Evolutionary conservation across 2,113 vertebrate species (phyloP), one percentile per base, ranked within the genome.

Genomic region (Probosciger aterrimus): DNA sequence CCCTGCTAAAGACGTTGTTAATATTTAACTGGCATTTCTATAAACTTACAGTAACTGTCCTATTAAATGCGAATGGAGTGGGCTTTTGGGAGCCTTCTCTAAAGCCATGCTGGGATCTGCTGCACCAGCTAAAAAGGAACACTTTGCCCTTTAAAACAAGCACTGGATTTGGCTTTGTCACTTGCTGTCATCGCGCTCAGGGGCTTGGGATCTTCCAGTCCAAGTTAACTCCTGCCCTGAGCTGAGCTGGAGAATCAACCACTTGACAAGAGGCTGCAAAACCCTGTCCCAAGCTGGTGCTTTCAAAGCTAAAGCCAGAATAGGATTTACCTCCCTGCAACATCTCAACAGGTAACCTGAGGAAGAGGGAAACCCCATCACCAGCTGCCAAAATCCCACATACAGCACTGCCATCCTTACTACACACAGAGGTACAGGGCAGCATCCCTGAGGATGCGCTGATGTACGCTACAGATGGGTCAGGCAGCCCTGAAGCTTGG

Each of bases 21-120:
- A 98, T 98, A 97, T 98, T 97, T 98, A 97, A 97, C 95, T 94
- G 95, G 96, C 92, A 93, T 97, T 98, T 97, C 97, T 96, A 96
- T 97, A 97, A 98, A 97, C 96, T 95, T 96, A 90, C 90, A 97
- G 97, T 80, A 97, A 96, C 96, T 79, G n/a, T 63, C 94, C 96
- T 82, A 96, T 97, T 98, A 98, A 97, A 98, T 93, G 79, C n/a
- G 33, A 97, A 97, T 93, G 78, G 97, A 97, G 93, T 88, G 94
- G 64, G 82, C 97, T 96, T 97, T 96, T 63, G 97, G 96, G 97
- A 98, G 93, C 92, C 77, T 98, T 97, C 91, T 88, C 97, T 95
- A 84, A 95, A 97, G 96, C 96, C 95, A 82, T 41, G 39, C 90
- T 19, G 67, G 85, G 94, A 88, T 78, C 69, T 9, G 25, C 90